Evolutionary conservation across 1,140 invertebrate species (phyloP), one percentile per base, ranked within the genome.

Genomic region (Cydia amplana): DNA sequence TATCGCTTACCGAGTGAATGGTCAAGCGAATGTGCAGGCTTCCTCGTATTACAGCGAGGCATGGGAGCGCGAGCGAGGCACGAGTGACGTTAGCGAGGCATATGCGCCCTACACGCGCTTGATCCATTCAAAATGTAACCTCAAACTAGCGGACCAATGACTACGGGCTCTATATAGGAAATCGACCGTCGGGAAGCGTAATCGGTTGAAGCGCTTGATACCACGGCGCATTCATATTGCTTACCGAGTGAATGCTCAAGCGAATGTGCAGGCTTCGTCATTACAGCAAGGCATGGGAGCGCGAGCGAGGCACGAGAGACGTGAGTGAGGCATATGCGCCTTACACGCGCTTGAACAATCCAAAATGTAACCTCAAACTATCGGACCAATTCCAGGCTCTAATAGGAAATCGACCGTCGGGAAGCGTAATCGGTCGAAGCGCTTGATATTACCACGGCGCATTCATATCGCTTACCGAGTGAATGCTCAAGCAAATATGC

Each of bases 141-240:
- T 55, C 51, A 55, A n/a, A 55, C 51, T 55, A 55, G 16, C 51
- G n/a, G 51, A 2, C 6, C 51, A 20, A 55, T 55, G n/a, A n/a
- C n/a, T 32, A 4, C 16, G 51, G 51, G n/a, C 51, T 55, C 51
- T 55, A 55, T n/a, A 60, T 60, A 60, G 55, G 55, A 60, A 60
- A 60, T 60, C 55, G 20, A 20, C 7, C 55, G 55, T 60, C 55
- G 55, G 16, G 51, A 55, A 60, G 55, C 9, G 55, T 60, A 23
- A 60, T 60, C 55, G 55, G 7, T 9, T 20, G 55, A 23, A 23
- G 23, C 55, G 55, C 20, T 60, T 60, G 55, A 60, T 23, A 60
- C 51, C 51, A 5, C 20, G 18, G 20, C 1, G 1, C n/a, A 12
- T 60, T 60, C 18, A 3, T n/a, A 23, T 60, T 20, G 55, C 55